Conservation (phyloP, 2,888 invertebrate species). For the Drosophila nigritarsus region DNA sequence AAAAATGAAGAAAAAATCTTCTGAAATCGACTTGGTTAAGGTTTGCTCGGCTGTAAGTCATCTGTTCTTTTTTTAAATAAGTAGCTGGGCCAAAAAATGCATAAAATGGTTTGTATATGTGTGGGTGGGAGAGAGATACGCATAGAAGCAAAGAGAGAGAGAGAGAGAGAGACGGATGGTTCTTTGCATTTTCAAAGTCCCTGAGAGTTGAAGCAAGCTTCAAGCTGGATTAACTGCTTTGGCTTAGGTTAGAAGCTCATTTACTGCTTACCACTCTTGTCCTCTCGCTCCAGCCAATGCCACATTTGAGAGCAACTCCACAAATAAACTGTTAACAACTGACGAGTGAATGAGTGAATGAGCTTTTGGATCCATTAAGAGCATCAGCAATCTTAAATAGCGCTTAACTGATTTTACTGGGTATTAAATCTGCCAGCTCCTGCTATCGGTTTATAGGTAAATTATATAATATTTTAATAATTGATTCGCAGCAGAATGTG, state of each 20-base stretch:
- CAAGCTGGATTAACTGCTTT: not conserved
- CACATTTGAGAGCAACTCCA: not conserved
- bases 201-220: not conserved
- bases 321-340: not conserved
- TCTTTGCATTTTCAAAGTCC: not conserved
- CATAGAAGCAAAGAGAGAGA: not conserved
- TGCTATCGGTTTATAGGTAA: not conserved
- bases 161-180: not conserved
- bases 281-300: not conserved
- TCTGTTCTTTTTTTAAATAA: not conserved
- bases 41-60: not conserved
- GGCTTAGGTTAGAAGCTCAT: not conserved
- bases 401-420: not conserved
- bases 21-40: not conserved
- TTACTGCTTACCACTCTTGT: not conserved
- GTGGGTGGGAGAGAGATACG: not conserved
- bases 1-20: not conserved
- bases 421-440: not conserved
- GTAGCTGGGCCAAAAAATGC: not conserved
- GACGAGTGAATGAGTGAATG: not conserved
- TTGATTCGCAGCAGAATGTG: not conserved
- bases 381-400: not conserved
- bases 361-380: not conserved
- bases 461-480: conserved; percentile 4
- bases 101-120: not conserved